Evolutionary conservation across 2,113 vertebrate genomes (phyloP), one percentile per base, ranked within the genome.

Genomic region (Gorsachius goisagi): DNA sequence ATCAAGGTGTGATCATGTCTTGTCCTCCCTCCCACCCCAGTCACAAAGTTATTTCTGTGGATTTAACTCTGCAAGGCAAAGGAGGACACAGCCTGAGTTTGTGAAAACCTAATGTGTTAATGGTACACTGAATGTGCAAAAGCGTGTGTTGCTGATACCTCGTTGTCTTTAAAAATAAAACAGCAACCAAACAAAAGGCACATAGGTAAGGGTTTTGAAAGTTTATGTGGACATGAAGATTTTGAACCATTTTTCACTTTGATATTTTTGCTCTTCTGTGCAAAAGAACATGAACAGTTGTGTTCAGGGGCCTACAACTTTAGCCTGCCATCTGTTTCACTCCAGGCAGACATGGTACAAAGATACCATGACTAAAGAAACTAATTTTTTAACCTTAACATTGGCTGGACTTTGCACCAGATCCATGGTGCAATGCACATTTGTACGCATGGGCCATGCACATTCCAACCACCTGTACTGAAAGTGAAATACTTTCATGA

Each of bases 401-500:
- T 17, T 28, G 60, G 23, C 14, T 66, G n/a, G 39, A 30, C 53
- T 71, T 66, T 50, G 33, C 23, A 32, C 21, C 24, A 79, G 30
- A 33, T 68, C 23, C 14, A 4, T n/a, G 23, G 49, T 27, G 33
- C 23, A 56, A 1, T 56, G 47, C 35, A 39, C 4, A 1, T 44
- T 44, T 5, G 2, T 60, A 41, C 0, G 1, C 6, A 3, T 11
- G 19, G 39, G 15, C 19, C 27, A 39, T 12, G 27, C 5, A 16
- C 8, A 4, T 58, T 85, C 26, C 39, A 72, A 4, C 23, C 20
- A 41, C 28, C 2, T 41, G 4, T 47, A 75, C 47, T 80, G 21
- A 35, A 64, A 60, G n/a, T 60, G 20, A 66, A 88, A 66, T 75
- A n/a, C 16, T 60, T 73, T 20, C n/a, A 16, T 41, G 15, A 47